Evolutionary conservation across 2,888 invertebrate genomes (phyloP).

Genomic region (Odontocolon sp.): DNA sequence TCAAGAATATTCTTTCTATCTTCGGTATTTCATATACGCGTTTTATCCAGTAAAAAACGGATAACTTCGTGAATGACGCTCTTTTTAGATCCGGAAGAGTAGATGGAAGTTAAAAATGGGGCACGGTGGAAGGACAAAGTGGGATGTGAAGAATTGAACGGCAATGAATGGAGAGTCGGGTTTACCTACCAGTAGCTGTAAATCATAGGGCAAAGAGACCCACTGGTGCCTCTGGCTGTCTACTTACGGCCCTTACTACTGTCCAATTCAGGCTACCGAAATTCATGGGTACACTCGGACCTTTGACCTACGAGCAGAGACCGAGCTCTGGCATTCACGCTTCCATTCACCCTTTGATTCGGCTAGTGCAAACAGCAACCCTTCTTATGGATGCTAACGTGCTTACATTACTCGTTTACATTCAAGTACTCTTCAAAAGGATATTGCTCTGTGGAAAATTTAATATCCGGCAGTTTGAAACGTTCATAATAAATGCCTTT

Average conservation of each 20-base stretch:
- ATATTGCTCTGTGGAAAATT: neutral
- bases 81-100: no score
- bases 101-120: no score
- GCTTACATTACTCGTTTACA: neutral
- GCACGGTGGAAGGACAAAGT: no score
- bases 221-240: neutral
- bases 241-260: neutral
- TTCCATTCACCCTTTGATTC: neutral
- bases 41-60: no score
- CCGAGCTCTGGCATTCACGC: neutral
- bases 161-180: no score
- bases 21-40: no score
- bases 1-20: no score
- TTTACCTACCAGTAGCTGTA: neutral
- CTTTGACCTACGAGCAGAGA: neutral
- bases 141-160: no score
- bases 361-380: neutral
- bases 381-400: neutral
- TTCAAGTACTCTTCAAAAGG: neutral
- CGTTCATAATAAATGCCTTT: neutral
- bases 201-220: neutral
- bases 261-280: neutral
- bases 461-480: neutral
- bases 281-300: constrained; percentile 1
- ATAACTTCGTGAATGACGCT: no score